Percentiles rank a stretch among this genome's conserved stretches.
Conservation (phyloP, 2,888 invertebrate genomes). For the Mycogona germanica region DNA sequence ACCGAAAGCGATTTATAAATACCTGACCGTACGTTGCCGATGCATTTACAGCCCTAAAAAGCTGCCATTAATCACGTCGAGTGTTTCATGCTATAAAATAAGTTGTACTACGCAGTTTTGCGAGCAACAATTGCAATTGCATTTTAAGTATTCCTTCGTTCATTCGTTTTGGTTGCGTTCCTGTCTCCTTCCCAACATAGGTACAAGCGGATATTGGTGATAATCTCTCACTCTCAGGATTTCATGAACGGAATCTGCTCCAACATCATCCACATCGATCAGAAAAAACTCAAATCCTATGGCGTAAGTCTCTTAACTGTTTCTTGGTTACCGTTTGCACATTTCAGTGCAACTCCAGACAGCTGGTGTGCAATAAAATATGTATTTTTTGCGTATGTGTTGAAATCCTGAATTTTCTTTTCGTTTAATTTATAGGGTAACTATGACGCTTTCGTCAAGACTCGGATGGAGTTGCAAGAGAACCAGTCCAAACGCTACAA, state of each 20-base stretch:
- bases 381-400: neutral
- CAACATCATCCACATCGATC: slow-evolving; percentile 91
- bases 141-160: too few species aligned
- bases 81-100: too few species aligned
- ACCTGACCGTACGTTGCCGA: too few species aligned
- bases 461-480: slow-evolving; percentile 84
- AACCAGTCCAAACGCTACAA: slow-evolving; percentile 99
- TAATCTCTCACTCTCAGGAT: slow-evolving; percentile 99
- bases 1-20: too few species aligned
- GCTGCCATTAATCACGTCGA: too few species aligned
- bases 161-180: too few species aligned
- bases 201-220: slow-evolving; percentile 90
- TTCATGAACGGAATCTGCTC: slow-evolving; percentile 88
- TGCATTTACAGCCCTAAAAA: too few species aligned
- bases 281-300: slow-evolving; percentile 86
- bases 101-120: too few species aligned
- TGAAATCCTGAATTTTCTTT: neutral
- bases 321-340: too few species aligned
- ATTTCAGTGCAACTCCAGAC: neutral
- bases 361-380: too few species aligned
- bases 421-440: slow-evolving; percentile 59
- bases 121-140: too few species aligned
- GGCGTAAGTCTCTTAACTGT: slow-evolving; percentile 47
- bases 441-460: slow-evolving; percentile 92
- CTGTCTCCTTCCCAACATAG: too few species aligned